phyloP scores from a whole-genome alignment of 1,140 invertebrate genomes.

The Liolophura sinensis region DNA sequence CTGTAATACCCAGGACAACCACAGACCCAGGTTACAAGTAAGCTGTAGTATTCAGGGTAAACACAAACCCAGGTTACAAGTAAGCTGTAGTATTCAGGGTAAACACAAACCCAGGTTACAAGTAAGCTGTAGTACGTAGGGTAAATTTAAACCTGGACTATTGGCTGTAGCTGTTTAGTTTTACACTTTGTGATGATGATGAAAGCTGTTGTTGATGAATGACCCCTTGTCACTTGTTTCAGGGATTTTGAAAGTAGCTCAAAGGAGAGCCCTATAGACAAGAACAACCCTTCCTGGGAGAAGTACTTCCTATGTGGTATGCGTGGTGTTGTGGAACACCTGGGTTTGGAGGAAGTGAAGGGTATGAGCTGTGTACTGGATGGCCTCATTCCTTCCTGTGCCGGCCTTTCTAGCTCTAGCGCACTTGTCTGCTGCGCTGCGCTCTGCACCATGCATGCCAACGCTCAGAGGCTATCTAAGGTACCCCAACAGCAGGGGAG shows the following conservation, averaged over 20 bases:
- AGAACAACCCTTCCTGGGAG: constrained; percentile 76
- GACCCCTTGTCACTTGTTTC: constrained; percentile 6
- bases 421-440: constrained; percentile 93
- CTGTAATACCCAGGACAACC: too few species aligned
- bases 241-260: constrained; percentile 52
- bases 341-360: constrained; percentile 6
- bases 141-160: too few species aligned
- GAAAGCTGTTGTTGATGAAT: too few species aligned
- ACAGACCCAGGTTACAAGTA: too few species aligned
- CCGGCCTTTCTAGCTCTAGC: constrained; percentile 96
- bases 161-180: too few species aligned
- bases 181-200: too few species aligned
- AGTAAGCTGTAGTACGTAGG: too few species aligned
- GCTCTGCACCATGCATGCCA: constrained; percentile 77
- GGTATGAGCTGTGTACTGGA: constrained; percentile 78
- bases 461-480: constrained; percentile 56
- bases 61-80: too few species aligned
- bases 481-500: constrained; percentile 28
- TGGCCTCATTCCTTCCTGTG: constrained; percentile 86
- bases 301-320: constrained; percentile 95
- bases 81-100: too few species aligned
- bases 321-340: constrained; percentile 69
- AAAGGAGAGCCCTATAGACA: constrained; percentile 55
- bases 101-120: too few species aligned
- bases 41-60: too few species aligned